Base-by-base conservation (phyloP, 2,113 vertebrate genomes). In the Ploceus nigricollis region DNA sequence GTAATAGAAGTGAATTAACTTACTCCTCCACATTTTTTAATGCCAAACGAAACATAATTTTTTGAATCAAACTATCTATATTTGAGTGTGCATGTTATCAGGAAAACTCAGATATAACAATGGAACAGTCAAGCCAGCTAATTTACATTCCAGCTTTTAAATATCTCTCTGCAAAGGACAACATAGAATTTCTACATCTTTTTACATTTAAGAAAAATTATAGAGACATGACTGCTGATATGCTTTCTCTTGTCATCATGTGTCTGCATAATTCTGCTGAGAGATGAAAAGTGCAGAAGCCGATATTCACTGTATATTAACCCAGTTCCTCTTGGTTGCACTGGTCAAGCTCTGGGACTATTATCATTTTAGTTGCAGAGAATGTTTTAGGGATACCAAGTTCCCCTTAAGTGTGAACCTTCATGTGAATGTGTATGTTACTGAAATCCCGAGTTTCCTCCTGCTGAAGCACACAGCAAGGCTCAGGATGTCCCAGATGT, bases 21-120 rank as follows among this genome's bases (percentile, higher is more conserved):
- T 61, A 10, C 12, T 93, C 15, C 25, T 89, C 37, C 18, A 25
- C 11, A 30, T 22, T 63, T 5, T 37, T 70, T 87, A 64, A 56
- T 40, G 47, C 3, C 42, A 83, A 82, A 18, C 4, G 33, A 51
- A 44, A 54, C 15, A 51, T 20, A 42, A 66, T 44, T 17, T 51
- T 18, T 64, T 87, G 7, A 78, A 66, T 51, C 13, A n/a, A 80
- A 75, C 11, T 63, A 75, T 35, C 27, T 73, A 44, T 33, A 51
- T 27, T 40, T 51, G 35, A 77, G 7, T 21, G 8, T 30, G 14
- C 0, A 0, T 35, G 2, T 28, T 72, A n/a, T 30, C 23, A 81
- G 51, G 15, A 90, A 90, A 82, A 54, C 7, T 58, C 35, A 51
- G 19, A 24, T 39, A n/a, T 22, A 53, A 42, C 11, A 31, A 40